Evolutionary conservation across 1,140 invertebrate species (phyloP).

Genomic region (Leptinotarsa texana): DNA sequence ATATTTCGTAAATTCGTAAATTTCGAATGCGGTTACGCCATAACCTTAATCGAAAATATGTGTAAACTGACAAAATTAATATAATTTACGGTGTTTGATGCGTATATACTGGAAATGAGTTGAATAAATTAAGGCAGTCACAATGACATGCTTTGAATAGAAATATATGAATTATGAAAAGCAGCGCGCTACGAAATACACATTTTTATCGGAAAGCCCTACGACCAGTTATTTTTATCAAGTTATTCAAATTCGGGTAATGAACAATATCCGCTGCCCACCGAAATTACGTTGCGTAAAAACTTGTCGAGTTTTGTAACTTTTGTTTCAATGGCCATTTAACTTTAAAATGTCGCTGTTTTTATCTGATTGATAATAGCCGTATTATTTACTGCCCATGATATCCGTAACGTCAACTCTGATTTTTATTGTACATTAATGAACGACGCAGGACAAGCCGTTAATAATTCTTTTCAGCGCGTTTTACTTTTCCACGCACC

Average conservation of each 20-base stretch:
- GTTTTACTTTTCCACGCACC: constrained; percentile 1
- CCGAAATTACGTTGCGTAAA: background rate
- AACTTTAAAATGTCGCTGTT: background rate
- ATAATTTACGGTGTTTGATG: background rate
- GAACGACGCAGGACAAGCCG: background rate
- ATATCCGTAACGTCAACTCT: background rate
- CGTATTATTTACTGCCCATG: background rate
- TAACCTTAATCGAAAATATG: constrained; percentile 6
- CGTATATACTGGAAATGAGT: background rate
- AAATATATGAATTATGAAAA: constrained; percentile 7
- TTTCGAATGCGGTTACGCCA: background rate
- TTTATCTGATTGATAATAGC: constrained; percentile 3
- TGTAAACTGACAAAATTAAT: constrained; percentile 8
- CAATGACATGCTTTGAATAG: background rate
- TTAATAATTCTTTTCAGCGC: background rate
- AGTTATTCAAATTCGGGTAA: background rate
- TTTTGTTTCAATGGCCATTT: background rate
- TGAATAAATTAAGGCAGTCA: background rate
- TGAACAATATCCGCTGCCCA: constrained; percentile 3
- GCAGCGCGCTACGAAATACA: background rate
- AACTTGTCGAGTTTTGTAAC: background rate
- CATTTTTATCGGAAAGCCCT: background rate
- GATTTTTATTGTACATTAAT: background rate
- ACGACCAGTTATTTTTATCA: background rate
- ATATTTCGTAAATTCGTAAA: background rate